phyloP scores from a whole-genome alignment of 2,888 invertebrate genomes.

The Allophyes oxyacanthae region DNA sequence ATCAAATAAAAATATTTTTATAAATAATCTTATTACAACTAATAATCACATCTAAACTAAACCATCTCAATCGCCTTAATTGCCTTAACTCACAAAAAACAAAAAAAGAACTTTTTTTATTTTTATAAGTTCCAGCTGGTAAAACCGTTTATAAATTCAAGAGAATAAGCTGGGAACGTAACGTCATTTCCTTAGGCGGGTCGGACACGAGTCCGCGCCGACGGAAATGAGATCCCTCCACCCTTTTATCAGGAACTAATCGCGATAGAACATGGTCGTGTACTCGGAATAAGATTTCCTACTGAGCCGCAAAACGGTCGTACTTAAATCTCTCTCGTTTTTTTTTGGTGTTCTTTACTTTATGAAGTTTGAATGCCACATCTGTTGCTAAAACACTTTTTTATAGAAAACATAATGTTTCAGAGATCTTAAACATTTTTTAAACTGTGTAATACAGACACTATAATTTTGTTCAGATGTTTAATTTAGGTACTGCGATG shows the following conservation, averaged over 20 bases:
- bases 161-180: constrained; percentile 65
- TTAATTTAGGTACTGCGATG: too few relatives aligned
- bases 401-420: constrained; percentile 4
- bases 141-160: constrained; percentile 63
- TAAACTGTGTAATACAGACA: too few relatives aligned
- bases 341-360: constrained; percentile 26
- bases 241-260: constrained; percentile 77
- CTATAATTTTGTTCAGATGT: too few relatives aligned
- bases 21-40: too few relatives aligned
- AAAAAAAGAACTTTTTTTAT: constrained; percentile 32
- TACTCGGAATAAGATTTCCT: constrained; percentile 64
- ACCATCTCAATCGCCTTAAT: background rate
- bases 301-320: constrained; percentile 47
- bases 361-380: constrained; percentile 13
- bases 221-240: constrained; percentile 77
- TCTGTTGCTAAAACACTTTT: constrained; percentile 15
- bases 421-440: too few relatives aligned
- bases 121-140: constrained; percentile 46
- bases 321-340: constrained; percentile 34
- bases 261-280: constrained; percentile 69
- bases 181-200: constrained; percentile 69
- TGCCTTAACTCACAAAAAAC: background rate
- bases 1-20: too few relatives aligned
- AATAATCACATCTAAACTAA: background rate
- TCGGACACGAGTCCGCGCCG: constrained; percentile 67